Base-by-base conservation (phyloP, 2,797 vertebrate genomes). In the Sylvilagus floridanus region DNA sequence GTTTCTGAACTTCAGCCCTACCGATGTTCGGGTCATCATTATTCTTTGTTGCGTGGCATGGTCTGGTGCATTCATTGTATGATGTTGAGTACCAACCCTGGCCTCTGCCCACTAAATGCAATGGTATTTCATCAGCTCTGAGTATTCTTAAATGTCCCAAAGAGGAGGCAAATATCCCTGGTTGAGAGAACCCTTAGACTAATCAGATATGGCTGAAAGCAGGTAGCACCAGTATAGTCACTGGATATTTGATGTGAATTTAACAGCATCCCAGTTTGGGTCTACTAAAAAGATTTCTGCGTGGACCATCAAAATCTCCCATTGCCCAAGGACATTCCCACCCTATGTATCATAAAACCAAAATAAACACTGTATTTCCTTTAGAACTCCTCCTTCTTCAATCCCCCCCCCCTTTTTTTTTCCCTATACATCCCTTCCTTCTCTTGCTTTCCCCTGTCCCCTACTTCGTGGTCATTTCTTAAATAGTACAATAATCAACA, bases 271-370 rank as follows among this genome's bases (percentile, higher is more conserved):
- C 22, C 19, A 76, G 32, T 35, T 19, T 85, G 16, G 19, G 22
- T 28, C 84, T 54, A 37, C 30, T 65, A 22, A 63, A 7, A 83
- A 30, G 14, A 92, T 30, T 76, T 93, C 35, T 91, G 63, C 28
- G 63, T 65, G 60, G 88, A 93, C 42, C 42, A 87, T 90, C 82
- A 84, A 52, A 88, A 42, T 60, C 22, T 14, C 85, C 81, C 86
- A 54, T 63, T 72, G n/a, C 24, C 52, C 63, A 52, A 35, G 57
- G 83, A 52, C 37, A 57, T 47, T 65, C 65, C 78, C 26, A 73
- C 54, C 57, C 66, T 83, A 30, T 26, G 26, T 63, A 82, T 63
- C 60, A 24, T 63, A 50, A 81, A 37, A 19, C 28, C 35, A 69
- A 95, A 78, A 30, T 54, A 91, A 57, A 89, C 6, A 30, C 26